A percentile compares a stretch with the other conserved stretches of the same genome.
These are phyloP conservation scores for Anas bernieri DNA, from an alignment of 2,797 vertebrate genomes.

Conservation along the genomic window DNA sequence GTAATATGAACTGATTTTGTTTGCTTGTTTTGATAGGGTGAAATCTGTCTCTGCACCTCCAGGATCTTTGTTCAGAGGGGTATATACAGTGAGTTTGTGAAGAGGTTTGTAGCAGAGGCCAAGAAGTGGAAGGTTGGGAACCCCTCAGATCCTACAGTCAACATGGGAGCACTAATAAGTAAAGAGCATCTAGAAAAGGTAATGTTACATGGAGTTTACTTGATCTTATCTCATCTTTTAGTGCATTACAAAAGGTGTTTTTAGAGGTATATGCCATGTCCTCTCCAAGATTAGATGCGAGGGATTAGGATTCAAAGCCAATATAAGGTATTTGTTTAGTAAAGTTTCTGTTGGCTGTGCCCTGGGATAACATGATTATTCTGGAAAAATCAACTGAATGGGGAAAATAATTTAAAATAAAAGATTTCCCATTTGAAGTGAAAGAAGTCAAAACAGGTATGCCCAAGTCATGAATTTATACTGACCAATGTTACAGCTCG, in stretches of 20 bases:
- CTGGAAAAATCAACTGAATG: not conserved
- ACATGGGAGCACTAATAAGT: slow-evolving; percentile 92
- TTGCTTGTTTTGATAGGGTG: slow-evolving; percentile 81
- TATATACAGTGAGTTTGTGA: slow-evolving; percentile 89
- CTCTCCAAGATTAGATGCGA: not conserved
- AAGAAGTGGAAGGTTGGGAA: slow-evolving; percentile 90
- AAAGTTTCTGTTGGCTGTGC: not conserved
- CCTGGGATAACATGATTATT: not conserved
- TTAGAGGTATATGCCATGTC: not conserved
- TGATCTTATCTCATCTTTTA: not conserved
- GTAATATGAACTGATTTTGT: not conserved
- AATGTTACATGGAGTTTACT: not conserved
- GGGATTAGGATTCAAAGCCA: not conserved
- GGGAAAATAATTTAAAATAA: not conserved
- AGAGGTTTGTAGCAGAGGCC: slow-evolving; percentile 88
- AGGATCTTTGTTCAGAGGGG: slow-evolving; percentile 93
- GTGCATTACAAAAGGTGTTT: not conserved
- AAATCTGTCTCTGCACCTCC: slow-evolving; percentile 96
- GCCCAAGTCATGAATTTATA: not conserved
- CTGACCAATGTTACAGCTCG: not conserved
- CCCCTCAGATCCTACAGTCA: slow-evolving; percentile 84
- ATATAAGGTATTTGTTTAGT: not conserved
- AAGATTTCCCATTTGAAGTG: not conserved
- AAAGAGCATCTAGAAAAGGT: slow-evolving; percentile 95
- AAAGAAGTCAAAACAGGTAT: not conserved